Conservation (phyloP, 2,888 invertebrate genomes). For the Anorthoa munda region DNA sequence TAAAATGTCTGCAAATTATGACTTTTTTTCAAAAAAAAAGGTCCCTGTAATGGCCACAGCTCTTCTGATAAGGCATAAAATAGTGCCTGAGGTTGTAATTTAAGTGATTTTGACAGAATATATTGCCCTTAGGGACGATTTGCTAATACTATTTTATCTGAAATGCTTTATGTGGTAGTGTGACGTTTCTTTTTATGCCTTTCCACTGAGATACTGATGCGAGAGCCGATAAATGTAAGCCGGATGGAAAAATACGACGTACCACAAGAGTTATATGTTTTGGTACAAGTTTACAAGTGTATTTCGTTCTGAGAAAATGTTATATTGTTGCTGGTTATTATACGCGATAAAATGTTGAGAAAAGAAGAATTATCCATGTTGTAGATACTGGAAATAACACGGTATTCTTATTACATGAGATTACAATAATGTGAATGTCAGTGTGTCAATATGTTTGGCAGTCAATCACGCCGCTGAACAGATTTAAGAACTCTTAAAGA, state of each 20-base stretch:
- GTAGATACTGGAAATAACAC: background rate
- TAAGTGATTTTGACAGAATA: constrained; percentile 81
- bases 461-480: too few species aligned
- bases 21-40: constrained; percentile 62
- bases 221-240: constrained; percentile 53
- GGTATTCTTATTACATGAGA: background rate
- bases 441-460: too few species aligned
- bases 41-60: constrained; percentile 67
- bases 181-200: constrained; percentile 60
- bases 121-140: constrained; percentile 72
- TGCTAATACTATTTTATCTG: constrained; percentile 73
- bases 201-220: constrained; percentile 44
- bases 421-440: too few species aligned
- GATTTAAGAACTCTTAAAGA: too few species aligned
- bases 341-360: constrained; percentile 1
- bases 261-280: constrained; percentile 30
- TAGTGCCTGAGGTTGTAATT: constrained; percentile 79
- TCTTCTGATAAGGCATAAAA: constrained; percentile 81
- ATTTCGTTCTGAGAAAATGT: constrained; percentile 24
- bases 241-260: constrained; percentile 52
- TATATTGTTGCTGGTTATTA: constrained; percentile 19
- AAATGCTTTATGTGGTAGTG: constrained; percentile 65
- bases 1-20: constrained; percentile 1
- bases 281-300: constrained; percentile 17
- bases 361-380: background rate